A percentile compares a stretch with the other conserved stretches of the same genome.
Conservation (phyloP, 2,797 vertebrate species). For the Thalassophryne amazonica region DNA sequence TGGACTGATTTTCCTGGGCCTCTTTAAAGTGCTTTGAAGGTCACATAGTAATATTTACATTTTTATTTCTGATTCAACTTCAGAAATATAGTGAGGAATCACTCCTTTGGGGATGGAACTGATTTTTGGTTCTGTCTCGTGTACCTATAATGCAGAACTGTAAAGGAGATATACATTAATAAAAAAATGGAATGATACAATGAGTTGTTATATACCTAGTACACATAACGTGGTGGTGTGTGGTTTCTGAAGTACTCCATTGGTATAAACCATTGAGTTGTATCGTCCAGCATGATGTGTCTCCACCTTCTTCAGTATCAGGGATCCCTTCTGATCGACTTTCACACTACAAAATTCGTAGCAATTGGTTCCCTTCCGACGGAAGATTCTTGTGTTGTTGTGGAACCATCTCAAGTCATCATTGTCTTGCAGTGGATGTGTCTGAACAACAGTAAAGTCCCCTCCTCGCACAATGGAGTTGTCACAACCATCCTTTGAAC, state of each 20-base stretch:
- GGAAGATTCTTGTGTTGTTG: accelerated
- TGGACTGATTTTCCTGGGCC: too few relatives aligned
- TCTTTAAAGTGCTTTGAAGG: too few relatives aligned
- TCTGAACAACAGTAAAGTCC: accelerated
- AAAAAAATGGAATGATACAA: neutral
- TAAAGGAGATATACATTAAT: neutral
- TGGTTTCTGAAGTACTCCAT: accelerated
- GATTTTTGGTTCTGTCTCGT: too few relatives aligned
- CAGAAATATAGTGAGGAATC: too few relatives aligned
- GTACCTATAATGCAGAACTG: too few relatives aligned
- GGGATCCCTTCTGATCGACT: neutral
- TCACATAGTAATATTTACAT: too few relatives aligned
- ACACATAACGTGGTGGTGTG: neutral
- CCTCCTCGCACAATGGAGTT: accelerated
- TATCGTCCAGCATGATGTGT: accelerated
- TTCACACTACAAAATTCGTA: accelerated
- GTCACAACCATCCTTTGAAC: accelerated
- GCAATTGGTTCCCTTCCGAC: accelerated
- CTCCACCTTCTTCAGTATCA: neutral
- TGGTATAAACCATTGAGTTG: accelerated
- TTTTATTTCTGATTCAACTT: too few relatives aligned
- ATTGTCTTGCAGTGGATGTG: accelerated
- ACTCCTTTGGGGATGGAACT: too few relatives aligned
- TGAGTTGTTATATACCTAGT: slow-evolving; percentile 17
- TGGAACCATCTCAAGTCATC: accelerated